Conservation (phyloP, 2,888 invertebrate species). For the Cephus pulcher region DNA sequence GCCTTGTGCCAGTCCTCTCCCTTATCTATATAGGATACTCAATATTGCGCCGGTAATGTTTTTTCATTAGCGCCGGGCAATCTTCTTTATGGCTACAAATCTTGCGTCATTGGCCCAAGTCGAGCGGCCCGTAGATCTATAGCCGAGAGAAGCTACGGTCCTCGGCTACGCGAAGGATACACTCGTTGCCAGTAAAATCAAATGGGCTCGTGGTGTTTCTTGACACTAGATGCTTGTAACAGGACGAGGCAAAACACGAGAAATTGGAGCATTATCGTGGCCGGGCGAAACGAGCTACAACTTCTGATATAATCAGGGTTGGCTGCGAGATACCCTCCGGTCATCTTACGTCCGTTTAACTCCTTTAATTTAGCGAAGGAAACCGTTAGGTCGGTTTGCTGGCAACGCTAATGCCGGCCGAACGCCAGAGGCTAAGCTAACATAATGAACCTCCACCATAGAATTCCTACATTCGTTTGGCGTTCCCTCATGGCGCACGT, state of each 20-base stretch:
- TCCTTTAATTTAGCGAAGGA: slow-evolving; percentile 60
- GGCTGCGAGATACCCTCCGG: slow-evolving; percentile 37
- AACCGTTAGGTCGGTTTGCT: slow-evolving; percentile 59
- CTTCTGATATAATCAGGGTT: slow-evolving; percentile 51
- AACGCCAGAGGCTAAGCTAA: slow-evolving; percentile 54
- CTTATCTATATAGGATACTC: slow-evolving; percentile 32
- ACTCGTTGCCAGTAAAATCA: background rate
- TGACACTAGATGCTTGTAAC: background rate
- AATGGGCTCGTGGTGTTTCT: background rate
- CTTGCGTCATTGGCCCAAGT: slow-evolving; percentile 48
- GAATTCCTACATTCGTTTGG: background rate
- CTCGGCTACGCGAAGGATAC: background rate
- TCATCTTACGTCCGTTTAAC: slow-evolving; percentile 59
- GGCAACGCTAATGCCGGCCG: slow-evolving; percentile 57
- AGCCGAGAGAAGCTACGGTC: background rate
- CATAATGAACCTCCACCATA: slow-evolving; percentile 60
- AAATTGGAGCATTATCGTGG: slow-evolving; percentile 3
- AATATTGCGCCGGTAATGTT: slow-evolving; percentile 60
- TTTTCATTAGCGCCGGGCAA: slow-evolving; percentile 61
- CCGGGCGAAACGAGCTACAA: slow-evolving; percentile 29
- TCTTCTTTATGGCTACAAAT: slow-evolving; percentile 63
- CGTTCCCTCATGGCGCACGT: background rate
- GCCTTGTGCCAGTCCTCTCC: background rate
- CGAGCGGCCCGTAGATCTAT: background rate
- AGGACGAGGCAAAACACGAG: background rate